These are phyloP conservation scores for Rhyzopertha dominica DNA, from an alignment of 1,140 invertebrate genomes.

Conservation along the genomic window DNA sequence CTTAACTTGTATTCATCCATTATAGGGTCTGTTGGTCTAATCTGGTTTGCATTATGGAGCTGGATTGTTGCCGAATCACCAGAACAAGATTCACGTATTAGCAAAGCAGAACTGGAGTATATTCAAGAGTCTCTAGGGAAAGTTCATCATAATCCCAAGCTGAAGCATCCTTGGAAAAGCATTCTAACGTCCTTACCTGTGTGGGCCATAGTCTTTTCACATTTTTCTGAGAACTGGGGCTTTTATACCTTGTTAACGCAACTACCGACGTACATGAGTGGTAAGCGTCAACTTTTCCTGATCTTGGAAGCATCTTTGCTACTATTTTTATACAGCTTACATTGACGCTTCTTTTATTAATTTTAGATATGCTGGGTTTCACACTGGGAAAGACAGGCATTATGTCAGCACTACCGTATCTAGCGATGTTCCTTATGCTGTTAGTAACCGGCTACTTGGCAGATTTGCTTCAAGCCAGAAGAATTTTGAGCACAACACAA, in stretches of 20 bases:
- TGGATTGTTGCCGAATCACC: slow-evolving; percentile 70
- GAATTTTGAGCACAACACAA: slow-evolving; percentile 65
- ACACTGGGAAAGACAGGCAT: slow-evolving; percentile 72
- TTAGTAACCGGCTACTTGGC: slow-evolving; percentile 75
- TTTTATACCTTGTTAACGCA: slow-evolving; percentile 90
- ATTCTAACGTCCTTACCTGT: slow-evolving; percentile 80
- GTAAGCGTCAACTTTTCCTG: slow-evolving; percentile 45
- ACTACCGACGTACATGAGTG: slow-evolving; percentile 86
- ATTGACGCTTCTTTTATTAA: background rate
- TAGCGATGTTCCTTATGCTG: slow-evolving; percentile 77
- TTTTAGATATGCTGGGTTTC: slow-evolving; percentile 66
- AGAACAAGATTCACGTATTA: slow-evolving; percentile 69
- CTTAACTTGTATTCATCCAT: too few relatives aligned
- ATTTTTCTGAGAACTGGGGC: slow-evolving; percentile 95
- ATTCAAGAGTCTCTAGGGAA: slow-evolving; percentile 54
- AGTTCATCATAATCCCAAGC: slow-evolving; percentile 38
- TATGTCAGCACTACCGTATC: slow-evolving; percentile 77
- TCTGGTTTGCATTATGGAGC: slow-evolving; percentile 70
- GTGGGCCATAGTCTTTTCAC: slow-evolving; percentile 85
- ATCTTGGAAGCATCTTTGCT: too few relatives aligned
- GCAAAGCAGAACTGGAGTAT: slow-evolving; percentile 68
- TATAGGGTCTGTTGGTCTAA: slow-evolving; percentile 57
- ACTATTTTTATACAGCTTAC: background rate
- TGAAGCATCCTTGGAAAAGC: slow-evolving; percentile 70
- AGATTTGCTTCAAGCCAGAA: slow-evolving; percentile 63